phyloP scores from a whole-genome alignment of 2,888 invertebrate genomes.

The Andrena trimmerana region DNA sequence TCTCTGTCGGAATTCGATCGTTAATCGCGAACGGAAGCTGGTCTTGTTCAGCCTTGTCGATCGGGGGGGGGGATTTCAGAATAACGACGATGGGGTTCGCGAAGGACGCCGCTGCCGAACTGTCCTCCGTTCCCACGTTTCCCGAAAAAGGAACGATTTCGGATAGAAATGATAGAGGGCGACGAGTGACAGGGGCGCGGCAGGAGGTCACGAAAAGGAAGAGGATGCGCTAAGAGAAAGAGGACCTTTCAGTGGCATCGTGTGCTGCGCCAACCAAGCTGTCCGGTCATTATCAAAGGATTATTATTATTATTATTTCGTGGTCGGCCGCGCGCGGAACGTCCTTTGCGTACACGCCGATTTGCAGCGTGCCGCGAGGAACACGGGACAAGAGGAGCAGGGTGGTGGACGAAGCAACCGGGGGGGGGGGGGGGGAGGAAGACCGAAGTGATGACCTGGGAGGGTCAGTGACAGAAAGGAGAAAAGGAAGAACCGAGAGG shows the following conservation, averaged over 20 bases:
- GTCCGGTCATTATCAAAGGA: slow-evolving; percentile 66
- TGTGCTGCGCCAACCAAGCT: slow-evolving; percentile 36
- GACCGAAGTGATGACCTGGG: slow-evolving; percentile 62
- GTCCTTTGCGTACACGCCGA: slow-evolving; percentile 48
- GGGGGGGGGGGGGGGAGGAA: slow-evolving; percentile 42
- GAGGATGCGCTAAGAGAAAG: slow-evolving; percentile 2
- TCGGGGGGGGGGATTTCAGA: not conserved
- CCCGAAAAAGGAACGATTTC: not conserved
- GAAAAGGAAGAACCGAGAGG: slow-evolving; percentile 17
- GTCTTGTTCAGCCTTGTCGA: not conserved
- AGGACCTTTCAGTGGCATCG: slow-evolving; percentile 46
- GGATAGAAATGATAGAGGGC: not conserved
- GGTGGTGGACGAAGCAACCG: slow-evolving; percentile 22
- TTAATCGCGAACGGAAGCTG: slow-evolving; percentile 1
- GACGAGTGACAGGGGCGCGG: not conserved
- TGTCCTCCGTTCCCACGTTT: slow-evolving; percentile 8
- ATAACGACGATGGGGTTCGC: not conserved
- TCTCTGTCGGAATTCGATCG: not conserved
- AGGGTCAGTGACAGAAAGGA: slow-evolving; percentile 66
- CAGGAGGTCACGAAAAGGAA: slow-evolving; percentile 6
- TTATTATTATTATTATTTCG: slow-evolving; percentile 69
- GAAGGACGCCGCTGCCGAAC: not conserved
- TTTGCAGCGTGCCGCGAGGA: slow-evolving; percentile 38
- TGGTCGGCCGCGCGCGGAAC: slow-evolving; percentile 36
- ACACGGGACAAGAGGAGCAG: slow-evolving; percentile 38